Evolutionary conservation across 2,113 vertebrate genomes (phyloP).

Genomic region (Onychostoma macrolepis): DNA sequence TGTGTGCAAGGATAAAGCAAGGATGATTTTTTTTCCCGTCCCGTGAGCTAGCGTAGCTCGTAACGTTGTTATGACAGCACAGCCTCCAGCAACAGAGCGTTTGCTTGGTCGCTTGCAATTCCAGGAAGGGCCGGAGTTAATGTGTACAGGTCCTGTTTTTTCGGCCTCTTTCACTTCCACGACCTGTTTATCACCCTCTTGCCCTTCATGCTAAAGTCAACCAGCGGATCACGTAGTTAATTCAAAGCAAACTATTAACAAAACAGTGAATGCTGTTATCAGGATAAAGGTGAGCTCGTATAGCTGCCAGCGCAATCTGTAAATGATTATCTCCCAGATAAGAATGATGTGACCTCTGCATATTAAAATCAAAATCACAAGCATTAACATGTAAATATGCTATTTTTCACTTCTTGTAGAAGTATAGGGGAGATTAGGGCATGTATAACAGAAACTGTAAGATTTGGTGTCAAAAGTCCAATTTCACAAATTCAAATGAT

Average conservation of each 20-base stretch:
- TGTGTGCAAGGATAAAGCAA: slow-evolving; percentile 8
- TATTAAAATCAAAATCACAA: slow-evolving; percentile 33
- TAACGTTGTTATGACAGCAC: slow-evolving; percentile 24
- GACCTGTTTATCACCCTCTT: slow-evolving; percentile 40
- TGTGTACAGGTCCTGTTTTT: slow-evolving; percentile 34
- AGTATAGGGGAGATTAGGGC: neutral
- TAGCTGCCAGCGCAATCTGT: slow-evolving; percentile 41
- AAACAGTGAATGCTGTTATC: slow-evolving; percentile 25
- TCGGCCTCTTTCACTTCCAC: neutral
- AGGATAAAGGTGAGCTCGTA: slow-evolving; percentile 37
- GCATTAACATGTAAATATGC: neutral
- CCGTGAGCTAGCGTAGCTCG: neutral
- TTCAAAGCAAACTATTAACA: slow-evolving; percentile 52
- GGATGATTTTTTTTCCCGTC: slow-evolving; percentile 25
- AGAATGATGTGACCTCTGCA: slow-evolving; percentile 39
- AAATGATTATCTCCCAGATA: slow-evolving; percentile 56
- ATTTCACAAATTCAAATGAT: neutral
- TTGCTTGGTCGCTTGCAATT: slow-evolving; percentile 22
- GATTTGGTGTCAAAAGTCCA: neutral
- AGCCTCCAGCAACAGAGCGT: slow-evolving; percentile 15
- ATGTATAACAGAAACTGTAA: neutral
- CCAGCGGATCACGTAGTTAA: neutral
- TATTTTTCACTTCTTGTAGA: neutral
- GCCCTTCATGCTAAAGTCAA: slow-evolving; percentile 51
- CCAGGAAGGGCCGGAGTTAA: slow-evolving; percentile 43